These are phyloP conservation scores for Mythimna albipuncta DNA, from an alignment of 2,888 invertebrate genomes.

Conservation along the genomic window DNA sequence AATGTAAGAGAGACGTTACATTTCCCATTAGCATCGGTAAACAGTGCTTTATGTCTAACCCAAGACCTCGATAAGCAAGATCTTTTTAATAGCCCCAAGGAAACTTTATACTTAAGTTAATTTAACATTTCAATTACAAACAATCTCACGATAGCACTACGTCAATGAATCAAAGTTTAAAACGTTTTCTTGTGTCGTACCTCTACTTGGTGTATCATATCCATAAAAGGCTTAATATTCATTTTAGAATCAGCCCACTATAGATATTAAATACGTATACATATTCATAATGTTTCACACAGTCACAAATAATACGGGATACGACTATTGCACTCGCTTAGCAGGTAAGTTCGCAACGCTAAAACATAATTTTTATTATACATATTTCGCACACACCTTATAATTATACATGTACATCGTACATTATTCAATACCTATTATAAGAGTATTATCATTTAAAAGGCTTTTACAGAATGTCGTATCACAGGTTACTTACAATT, in stretches of 20 bases:
- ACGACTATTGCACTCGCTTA: conserved; percentile 59
- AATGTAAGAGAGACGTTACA: conserved; percentile 1
- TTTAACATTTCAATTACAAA: conserved; percentile 45
- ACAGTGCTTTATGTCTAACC: not conserved
- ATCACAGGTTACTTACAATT: conserved; percentile 55
- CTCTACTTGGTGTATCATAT: conserved; percentile 30
- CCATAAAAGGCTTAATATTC: conserved; percentile 32
- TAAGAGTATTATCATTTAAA: conserved; percentile 35
- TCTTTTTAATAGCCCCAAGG: conserved; percentile 1
- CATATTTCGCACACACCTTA: conserved; percentile 60
- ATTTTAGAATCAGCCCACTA: conserved; percentile 32
- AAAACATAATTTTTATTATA: conserved; percentile 47
- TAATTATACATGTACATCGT: conserved; percentile 46
- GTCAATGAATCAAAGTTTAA: conserved; percentile 13
- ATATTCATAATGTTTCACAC: conserved; percentile 52
- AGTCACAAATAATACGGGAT: conserved; percentile 46
- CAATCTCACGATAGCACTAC: conserved; percentile 14
- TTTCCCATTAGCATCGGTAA: not conserved
- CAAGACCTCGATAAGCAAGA: not conserved
- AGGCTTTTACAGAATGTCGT: conserved; percentile 49
- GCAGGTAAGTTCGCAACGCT: conserved; percentile 67
- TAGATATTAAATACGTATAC: conserved; percentile 43
- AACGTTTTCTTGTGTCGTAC: conserved; percentile 57
- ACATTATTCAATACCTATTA: conserved; percentile 47
- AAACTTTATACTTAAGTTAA: conserved; percentile 43